A percentile compares a stretch with the other conserved stretches of the same genome.
Evolutionary conservation across 2,113 vertebrate species (phyloP).

Genomic region (Rhinolophus ferrumequinum): DNA sequence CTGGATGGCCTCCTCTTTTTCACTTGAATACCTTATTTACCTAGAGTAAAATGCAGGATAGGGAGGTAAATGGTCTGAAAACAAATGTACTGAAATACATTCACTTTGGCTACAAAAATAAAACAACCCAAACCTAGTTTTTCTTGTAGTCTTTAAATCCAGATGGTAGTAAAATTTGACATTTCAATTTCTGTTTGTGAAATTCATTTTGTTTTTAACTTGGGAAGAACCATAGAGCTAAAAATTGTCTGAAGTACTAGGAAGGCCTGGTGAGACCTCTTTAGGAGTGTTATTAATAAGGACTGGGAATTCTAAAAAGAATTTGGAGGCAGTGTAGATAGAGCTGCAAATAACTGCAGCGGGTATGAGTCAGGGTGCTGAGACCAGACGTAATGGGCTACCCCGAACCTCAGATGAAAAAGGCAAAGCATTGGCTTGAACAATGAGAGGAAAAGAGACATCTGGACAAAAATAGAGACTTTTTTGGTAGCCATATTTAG

Average conservation of each 20-base stretch:
- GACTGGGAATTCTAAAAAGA: conserved; percentile 38
- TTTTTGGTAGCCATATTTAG: conserved; percentile 42
- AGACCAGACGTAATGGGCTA: neutral
- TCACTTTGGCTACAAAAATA: conserved; percentile 74
- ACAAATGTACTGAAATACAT: conserved; percentile 67
- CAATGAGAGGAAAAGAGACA: conserved; percentile 39
- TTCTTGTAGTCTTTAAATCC: conserved; percentile 78
- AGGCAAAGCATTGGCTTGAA: neutral
- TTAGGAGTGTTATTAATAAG: conserved; percentile 59
- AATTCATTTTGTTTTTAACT: conserved; percentile 81
- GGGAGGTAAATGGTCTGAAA: conserved; percentile 69
- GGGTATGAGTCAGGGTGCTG: neutral
- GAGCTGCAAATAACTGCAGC: neutral
- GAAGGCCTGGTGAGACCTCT: conserved; percentile 61
- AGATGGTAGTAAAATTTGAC: conserved; percentile 80
- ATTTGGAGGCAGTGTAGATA: neutral
- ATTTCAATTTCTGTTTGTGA: conserved; percentile 79
- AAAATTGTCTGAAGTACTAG: conserved; percentile 70
- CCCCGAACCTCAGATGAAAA: neutral
- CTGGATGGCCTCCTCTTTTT: conserved; percentile 53
- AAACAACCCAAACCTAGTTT: conserved; percentile 74
- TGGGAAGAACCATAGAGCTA: conserved; percentile 70
- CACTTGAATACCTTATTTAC: conserved; percentile 58
- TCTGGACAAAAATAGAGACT: neutral
- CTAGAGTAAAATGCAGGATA: conserved; percentile 50